Evolutionary conservation across 2,888 invertebrate species (phyloP).

Genomic region (Sarcophaga caerulescens): DNA sequence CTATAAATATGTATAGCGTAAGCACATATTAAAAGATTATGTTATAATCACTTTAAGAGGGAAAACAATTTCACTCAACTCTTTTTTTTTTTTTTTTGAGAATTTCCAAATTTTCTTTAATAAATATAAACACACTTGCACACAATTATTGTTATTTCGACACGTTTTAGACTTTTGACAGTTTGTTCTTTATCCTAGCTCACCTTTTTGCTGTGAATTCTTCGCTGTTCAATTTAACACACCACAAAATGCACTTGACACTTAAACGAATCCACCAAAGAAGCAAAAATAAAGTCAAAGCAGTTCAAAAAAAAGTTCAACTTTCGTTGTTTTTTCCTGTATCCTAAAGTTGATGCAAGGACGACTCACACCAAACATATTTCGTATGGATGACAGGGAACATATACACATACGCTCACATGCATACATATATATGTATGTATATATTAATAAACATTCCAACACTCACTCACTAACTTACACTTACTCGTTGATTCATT

Average conservation of each 20-base stretch:
- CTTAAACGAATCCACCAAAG: constrained; percentile 53
- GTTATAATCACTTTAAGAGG: too few species aligned
- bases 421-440: too few species aligned
- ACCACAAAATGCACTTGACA: constrained; percentile 60
- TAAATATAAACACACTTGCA: neutral
- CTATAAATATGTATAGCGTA: too few species aligned
- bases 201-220: constrained; percentile 25
- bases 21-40: too few species aligned
- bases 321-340: constrained; percentile 17
- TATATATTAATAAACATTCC: too few species aligned
- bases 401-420: neutral
- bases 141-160: neutral
- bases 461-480: constrained; percentile 3
- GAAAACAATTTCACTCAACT: neutral
- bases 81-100: neutral
- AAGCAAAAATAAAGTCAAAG: constrained; percentile 40
- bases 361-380: neutral
- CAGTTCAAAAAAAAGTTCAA: neutral
- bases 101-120: neutral
- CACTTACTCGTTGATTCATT: neutral
- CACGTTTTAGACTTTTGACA: neutral
- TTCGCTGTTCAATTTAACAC: constrained; percentile 49
- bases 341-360: constrained; percentile 29
- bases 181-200: constrained; percentile 4
- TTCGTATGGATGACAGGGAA: neutral